phyloP scores from a whole-genome alignment of 2,113 vertebrate genomes.

The Paratilapia polleni region DNA sequence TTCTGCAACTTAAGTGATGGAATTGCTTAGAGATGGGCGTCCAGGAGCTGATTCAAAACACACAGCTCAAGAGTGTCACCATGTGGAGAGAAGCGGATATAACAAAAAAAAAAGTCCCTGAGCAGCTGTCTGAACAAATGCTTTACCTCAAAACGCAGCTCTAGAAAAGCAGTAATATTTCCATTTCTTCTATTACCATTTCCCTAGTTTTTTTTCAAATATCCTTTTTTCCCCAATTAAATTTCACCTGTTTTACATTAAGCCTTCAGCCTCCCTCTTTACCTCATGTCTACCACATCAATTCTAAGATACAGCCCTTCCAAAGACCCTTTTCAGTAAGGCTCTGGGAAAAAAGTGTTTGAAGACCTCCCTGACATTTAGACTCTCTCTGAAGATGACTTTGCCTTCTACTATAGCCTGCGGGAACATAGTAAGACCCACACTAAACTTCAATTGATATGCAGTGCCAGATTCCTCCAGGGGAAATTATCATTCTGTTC shows the following conservation, averaged over 20 bases:
- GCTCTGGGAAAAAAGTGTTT: conserved; percentile 70
- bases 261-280: conserved; percentile 29
- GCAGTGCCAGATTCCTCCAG: conserved; percentile 71
- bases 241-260: conserved; percentile 52
- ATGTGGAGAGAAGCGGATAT: conserved; percentile 58
- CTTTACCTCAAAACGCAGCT: conserved; percentile 3
- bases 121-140: conserved; percentile 8
- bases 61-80: conserved; percentile 80
- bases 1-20: conserved; percentile 68
- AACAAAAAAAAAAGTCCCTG: conserved; percentile 1
- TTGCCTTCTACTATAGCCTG: conserved; percentile 81
- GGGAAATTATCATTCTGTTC: conserved; percentile 80
- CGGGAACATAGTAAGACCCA: conserved; percentile 80
- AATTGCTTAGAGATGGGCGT: conserved; percentile 56
- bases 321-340: conserved; percentile 67
- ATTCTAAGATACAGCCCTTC: conserved; percentile 66
- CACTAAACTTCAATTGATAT: conserved; percentile 81
- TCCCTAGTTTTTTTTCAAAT: neutral
- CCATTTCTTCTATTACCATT: conserved; percentile 17
- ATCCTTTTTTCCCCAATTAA: conserved; percentile 33
- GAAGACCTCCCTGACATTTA: conserved; percentile 82
- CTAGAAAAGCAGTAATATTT: conserved; percentile 10
- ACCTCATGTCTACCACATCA: conserved; percentile 48
- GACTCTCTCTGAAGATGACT: conserved; percentile 81
- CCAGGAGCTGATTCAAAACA: conserved; percentile 29